Evolutionary conservation across 2,888 invertebrate genomes (phyloP).

Genomic region (Masnerella sp.): DNA sequence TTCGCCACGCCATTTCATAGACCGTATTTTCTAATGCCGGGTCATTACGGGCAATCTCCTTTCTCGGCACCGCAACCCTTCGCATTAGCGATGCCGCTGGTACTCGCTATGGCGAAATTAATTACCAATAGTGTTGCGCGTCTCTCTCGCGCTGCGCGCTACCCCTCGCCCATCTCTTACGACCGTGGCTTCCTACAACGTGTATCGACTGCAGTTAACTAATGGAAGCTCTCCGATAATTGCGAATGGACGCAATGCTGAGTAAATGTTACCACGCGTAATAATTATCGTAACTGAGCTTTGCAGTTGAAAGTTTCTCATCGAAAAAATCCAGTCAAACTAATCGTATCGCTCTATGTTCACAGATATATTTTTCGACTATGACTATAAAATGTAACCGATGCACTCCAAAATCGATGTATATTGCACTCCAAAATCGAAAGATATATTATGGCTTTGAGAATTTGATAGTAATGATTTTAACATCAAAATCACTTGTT

Average conservation of each 20-base stretch:
- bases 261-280: conserved; percentile 74
- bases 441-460: no score
- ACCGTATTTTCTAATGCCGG: conserved; percentile 66
- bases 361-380: no score
- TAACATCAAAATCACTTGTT: no score
- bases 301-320: conserved; percentile 26
- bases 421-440: no score
- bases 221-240: conserved; percentile 77
- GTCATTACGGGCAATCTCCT: conserved; percentile 65
- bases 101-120: conserved; percentile 71
- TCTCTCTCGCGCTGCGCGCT: conserved; percentile 40
- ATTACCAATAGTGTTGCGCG: conserved; percentile 74
- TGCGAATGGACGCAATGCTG: conserved; percentile 72
- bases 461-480: no score
- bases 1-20: conserved; percentile 46
- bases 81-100: conserved; percentile 70
- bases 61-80: conserved; percentile 65
- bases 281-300: conserved; percentile 74
- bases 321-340: conserved; percentile 22
- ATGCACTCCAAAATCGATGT: no score
- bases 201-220: conserved; percentile 77
- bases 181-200: conserved; percentile 67
- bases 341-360: no score
- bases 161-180: conserved; percentile 39
- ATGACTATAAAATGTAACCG: no score